Conservation (phyloP, 2,888 invertebrate genomes). For the Stegophylla sp. region DNA sequence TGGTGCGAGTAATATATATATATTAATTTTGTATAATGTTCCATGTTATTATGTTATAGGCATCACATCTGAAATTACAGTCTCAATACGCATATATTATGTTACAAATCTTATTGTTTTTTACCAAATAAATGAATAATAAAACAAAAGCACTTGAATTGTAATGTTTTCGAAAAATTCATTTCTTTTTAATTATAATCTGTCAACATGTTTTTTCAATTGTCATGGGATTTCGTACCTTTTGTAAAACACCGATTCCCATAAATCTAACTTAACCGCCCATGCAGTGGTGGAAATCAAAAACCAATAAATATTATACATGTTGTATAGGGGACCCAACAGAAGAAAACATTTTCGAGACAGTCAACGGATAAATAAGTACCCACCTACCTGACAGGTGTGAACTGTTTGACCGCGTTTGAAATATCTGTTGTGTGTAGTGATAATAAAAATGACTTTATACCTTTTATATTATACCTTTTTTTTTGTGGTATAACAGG, state of each 20-base stretch:
- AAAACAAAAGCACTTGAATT: too few relatives aligned
- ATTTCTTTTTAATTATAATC: neutral
- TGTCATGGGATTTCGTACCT: constrained; percentile 13
- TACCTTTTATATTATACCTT: constrained; percentile 28
- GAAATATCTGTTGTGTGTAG: constrained; percentile 28
- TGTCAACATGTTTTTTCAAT: constrained; percentile 21
- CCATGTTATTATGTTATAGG: too few relatives aligned
- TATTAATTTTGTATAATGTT: too few relatives aligned
- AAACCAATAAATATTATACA: constrained; percentile 36
- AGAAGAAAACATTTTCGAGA: constrained; percentile 20
- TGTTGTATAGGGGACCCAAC: neutral
- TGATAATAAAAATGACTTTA: constrained; percentile 41
- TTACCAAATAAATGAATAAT: too few relatives aligned
- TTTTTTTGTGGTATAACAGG: constrained; percentile 15
- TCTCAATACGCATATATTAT: too few relatives aligned
- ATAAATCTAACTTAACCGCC: constrained; percentile 44
- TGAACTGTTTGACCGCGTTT: constrained; percentile 47
- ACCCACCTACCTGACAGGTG: constrained; percentile 40
- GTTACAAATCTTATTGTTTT: too few relatives aligned
- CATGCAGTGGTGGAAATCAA: constrained; percentile 20
- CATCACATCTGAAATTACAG: too few relatives aligned
- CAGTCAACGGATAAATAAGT: neutral
- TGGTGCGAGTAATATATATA: too few relatives aligned
- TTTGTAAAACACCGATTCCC: neutral
- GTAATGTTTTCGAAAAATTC: neutral